Evolutionary conservation across 2,113 vertebrate species (phyloP).

Genomic region (Oreochromis spilurus): DNA sequence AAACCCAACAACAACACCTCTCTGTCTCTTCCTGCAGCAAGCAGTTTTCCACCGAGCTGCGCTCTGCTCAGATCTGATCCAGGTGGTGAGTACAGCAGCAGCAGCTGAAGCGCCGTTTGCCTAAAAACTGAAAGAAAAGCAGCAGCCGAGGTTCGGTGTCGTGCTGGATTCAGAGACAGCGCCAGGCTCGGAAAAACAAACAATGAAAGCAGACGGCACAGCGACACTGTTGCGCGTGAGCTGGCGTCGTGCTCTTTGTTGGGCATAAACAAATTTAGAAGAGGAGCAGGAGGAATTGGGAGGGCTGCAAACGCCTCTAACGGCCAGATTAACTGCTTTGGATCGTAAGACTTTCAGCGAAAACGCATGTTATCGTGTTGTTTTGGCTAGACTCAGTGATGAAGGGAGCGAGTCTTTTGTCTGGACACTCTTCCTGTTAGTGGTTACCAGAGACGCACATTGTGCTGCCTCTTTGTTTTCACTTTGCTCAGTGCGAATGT

Average conservation of each 20-base stretch:
- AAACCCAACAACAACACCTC: background rate
- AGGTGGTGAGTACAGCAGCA: slow-evolving; percentile 67
- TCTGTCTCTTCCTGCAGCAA: background rate
- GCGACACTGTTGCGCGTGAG: slow-evolving; percentile 28
- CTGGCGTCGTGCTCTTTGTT: slow-evolving; percentile 48
- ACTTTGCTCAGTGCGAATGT: slow-evolving; percentile 1
- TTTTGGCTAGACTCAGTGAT: background rate
- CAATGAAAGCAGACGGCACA: background rate
- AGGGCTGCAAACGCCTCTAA: background rate
- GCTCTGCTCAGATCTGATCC: slow-evolving; percentile 44
- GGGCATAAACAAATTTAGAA: background rate
- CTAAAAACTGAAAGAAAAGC: background rate
- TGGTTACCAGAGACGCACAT: slow-evolving; percentile 20
- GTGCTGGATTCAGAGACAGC: slow-evolving; percentile 5
- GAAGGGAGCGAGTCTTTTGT: slow-evolving; percentile 41
- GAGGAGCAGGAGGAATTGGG: background rate
- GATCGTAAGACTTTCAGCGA: accelerated
- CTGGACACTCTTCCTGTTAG: slow-evolving; percentile 47
- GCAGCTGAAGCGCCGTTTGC: background rate
- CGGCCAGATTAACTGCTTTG: background rate
- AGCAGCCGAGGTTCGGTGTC: background rate
- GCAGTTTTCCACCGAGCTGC: slow-evolving; percentile 43
- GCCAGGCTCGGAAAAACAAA: background rate
- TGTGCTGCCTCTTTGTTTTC: slow-evolving; percentile 54
- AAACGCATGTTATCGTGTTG: background rate